Base-by-base conservation (phyloP, 2,888 invertebrate species). In the Zonitis immaculata region DNA sequence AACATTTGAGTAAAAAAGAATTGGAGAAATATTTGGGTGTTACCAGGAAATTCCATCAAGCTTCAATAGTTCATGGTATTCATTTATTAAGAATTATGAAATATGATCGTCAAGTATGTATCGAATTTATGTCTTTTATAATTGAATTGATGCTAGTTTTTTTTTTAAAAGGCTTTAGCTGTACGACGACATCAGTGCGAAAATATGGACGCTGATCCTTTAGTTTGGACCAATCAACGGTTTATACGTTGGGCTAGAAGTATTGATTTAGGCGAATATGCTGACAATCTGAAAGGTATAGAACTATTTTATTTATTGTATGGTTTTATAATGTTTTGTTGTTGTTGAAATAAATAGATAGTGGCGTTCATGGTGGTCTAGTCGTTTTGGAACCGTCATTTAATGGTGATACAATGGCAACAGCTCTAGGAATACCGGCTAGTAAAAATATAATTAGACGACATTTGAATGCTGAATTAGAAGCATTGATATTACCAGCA, bases 181-280 rank as follows among this genome's bases (percentile, higher is more conserved):
- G 89, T 95, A 66, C 80, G 95, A 63, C 82, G 95, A 64, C 87
- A 91, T 71, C 91, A 92, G 72, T 91, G 91, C 73, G 94, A 95
- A 73, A 87, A 87, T 65, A 85, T 88, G 54, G 91, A 93, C 72
- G 88, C 88, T 5, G 95, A 96, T 79, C 94, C 95, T 46, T 81
- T 95, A 64, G 94, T 96, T 48, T 96, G 96, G 96, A 95, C 94
- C 66, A 95, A 95, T 79, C 90, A 92, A 73, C 84, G 95, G 70
- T 92, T 95, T 75, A 88, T 95, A 68, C 87, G 91, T 71, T 96
- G 95, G 96, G 89, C 93, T 25, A 83, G 91, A 69, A 90, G 89
- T 74, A 95, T 96, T 72, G 95, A 96, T 79, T 82, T 96, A 68
- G 88, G 88, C 54, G 95, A 95, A 80, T 95, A 94, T 75, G 91